These are phyloP conservation scores for Timandra comae DNA, from an alignment of 2,888 invertebrate genomes.

Conservation along the genomic window DNA sequence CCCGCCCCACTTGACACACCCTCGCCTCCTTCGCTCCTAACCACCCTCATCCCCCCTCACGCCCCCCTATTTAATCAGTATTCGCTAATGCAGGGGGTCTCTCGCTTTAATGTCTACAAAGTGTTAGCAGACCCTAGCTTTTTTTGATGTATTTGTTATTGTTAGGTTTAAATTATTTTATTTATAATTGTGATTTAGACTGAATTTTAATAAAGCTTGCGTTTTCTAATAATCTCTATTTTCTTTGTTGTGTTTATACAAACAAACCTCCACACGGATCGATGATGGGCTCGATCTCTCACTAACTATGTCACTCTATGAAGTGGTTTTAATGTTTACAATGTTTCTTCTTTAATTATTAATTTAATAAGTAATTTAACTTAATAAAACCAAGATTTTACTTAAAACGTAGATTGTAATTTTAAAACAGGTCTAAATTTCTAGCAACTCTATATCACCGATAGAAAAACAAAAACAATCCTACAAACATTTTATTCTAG, in stretches of 20 bases:
- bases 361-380: too few species aligned
- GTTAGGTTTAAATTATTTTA: conserved; percentile 42
- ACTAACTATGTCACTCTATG: conserved; percentile 34
- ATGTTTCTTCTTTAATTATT: too few species aligned
- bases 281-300: conserved; percentile 60
- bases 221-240: conserved; percentile 57
- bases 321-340: conserved; percentile 15
- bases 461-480: too few species aligned
- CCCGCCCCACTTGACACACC: conserved; percentile 27
- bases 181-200: conserved; percentile 62
- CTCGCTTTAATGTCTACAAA: conserved; percentile 56
- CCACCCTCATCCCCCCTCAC: conserved; percentile 20
- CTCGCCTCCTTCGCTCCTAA: conserved; percentile 29
- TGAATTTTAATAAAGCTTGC: conserved; percentile 75
- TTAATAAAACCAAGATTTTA: too few species aligned
- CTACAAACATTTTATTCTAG: too few species aligned
- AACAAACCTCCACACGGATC: conserved; percentile 39
- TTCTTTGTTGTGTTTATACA: conserved; percentile 49
- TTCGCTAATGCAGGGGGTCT: conserved; percentile 69
- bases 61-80: conserved; percentile 58
- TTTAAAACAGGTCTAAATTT: too few species aligned
- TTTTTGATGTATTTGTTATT: conserved; percentile 43
- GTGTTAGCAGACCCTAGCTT: conserved; percentile 61
- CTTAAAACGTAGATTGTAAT: too few species aligned
- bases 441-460: too few species aligned